These are phyloP conservation scores for Lepidurus couesii DNA, from an alignment of 1,140 invertebrate genomes.

Conservation along the genomic window DNA sequence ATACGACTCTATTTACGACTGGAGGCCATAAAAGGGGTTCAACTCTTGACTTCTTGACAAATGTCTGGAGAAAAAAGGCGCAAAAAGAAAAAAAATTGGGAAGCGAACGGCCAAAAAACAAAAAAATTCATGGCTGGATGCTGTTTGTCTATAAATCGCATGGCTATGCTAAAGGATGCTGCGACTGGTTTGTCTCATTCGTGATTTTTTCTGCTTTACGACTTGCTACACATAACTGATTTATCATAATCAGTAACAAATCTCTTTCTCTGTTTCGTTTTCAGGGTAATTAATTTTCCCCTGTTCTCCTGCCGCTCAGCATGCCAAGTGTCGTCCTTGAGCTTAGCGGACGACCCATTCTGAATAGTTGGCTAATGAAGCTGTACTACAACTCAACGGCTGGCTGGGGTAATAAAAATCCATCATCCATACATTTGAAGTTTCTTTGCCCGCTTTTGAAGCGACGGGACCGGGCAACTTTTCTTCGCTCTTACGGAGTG, in stretches of 20 bases:
- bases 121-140: background rate
- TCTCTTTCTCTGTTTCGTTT: constrained; percentile 5
- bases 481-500: no score
- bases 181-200: constrained; percentile 7
- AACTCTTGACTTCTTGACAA: constrained; percentile 7
- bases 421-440: no score
- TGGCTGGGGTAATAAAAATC: no score
- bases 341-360: background rate
- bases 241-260: constrained; percentile 10
- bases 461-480: no score
- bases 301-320: background rate
- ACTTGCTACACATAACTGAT: constrained; percentile 16
- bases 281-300: background rate
- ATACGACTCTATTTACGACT: constrained; percentile 16
- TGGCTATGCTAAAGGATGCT: constrained; percentile 17
- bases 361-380: constrained; percentile 3
- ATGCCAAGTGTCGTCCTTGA: background rate
- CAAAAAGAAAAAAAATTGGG: background rate
- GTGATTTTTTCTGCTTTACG: background rate
- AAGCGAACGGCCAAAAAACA: background rate
- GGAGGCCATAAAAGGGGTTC: constrained; percentile 16
- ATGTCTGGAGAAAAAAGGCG: background rate
- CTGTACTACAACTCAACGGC: background rate
- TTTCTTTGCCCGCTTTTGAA: no score
- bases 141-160: background rate